Evolutionary conservation across 2,888 invertebrate species (phyloP).

Genomic region (Alloscopus bannaensis): DNA sequence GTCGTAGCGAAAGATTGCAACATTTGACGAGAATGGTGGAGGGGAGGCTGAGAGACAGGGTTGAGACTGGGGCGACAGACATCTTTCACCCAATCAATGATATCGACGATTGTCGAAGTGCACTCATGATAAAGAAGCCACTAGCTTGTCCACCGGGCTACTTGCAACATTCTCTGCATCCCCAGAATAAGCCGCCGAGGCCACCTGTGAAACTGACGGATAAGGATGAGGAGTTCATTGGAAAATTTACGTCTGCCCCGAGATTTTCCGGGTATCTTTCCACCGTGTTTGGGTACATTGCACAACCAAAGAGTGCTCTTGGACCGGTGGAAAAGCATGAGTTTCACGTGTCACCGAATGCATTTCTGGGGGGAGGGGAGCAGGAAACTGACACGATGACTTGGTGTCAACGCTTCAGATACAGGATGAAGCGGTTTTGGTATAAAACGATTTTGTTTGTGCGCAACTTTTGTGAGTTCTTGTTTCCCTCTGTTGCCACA

Average conservation of each 20-base stretch:
- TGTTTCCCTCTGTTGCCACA: constrained; percentile 23
- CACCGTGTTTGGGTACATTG: constrained; percentile 65
- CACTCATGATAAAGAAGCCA: constrained; percentile 36
- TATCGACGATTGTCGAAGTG: constrained; percentile 35
- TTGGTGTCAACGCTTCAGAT: constrained; percentile 15
- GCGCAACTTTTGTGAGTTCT: constrained; percentile 10
- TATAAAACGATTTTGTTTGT: background rate
- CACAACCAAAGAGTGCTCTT: constrained; percentile 5
- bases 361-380: constrained; percentile 41
- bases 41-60: constrained; percentile 61
- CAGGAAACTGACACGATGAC: constrained; percentile 30
- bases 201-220: constrained; percentile 30
- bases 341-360: constrained; percentile 39
- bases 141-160: constrained; percentile 54
- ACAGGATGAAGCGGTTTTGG: constrained; percentile 21
- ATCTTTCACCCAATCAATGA: constrained; percentile 54
- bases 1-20: constrained; percentile 54
- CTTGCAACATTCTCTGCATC: constrained; percentile 32
- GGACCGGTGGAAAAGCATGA: constrained; percentile 46
- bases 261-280: constrained; percentile 65
- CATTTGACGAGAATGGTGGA: constrained; percentile 57
- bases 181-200: constrained; percentile 18
- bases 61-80: constrained; percentile 54
- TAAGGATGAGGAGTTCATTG: constrained; percentile 58
- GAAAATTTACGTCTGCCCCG: constrained; percentile 47